Percentiles rank a stretch among this genome's conserved stretches.
Conservation (phyloP, 2,113 vertebrate genomes). For the Polyodon spathula region DNA sequence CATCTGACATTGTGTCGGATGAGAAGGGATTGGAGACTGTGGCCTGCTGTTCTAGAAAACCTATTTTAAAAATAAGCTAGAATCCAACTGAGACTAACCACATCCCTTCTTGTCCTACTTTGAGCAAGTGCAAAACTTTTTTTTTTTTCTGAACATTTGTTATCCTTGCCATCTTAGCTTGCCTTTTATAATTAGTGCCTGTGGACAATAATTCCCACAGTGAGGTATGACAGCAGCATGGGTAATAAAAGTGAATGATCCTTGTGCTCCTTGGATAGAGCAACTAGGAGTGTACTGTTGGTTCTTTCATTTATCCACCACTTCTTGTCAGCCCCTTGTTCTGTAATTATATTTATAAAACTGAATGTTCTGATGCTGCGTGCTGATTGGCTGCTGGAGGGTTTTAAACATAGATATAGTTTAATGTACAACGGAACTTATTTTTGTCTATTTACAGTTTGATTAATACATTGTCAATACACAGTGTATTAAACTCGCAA, state of each 20-base stretch:
- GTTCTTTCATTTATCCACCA: conserved; percentile 21
- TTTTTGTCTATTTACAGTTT: no score
- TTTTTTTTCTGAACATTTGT: conserved; percentile 35
- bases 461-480: no score
- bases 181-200: conserved; percentile 38
- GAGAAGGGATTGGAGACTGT: conserved; percentile 42
- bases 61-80: conserved; percentile 58
- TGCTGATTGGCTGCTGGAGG: no score
- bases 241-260: conserved; percentile 24
- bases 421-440: no score
- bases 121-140: conserved; percentile 30
- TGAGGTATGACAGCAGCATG: conserved; percentile 12
- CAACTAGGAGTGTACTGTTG: conserved; percentile 15
- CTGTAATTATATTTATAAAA: conserved; percentile 22
- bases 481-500: no score
- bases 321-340: conserved; percentile 16
- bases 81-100: conserved; percentile 59
- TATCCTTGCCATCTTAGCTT: conserved; percentile 6
- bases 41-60: conserved; percentile 48
- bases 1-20: conserved; percentile 32
- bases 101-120: conserved; percentile 65
- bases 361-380: no score
- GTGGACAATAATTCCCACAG: conserved; percentile 21
- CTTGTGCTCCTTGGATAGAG: conserved; percentile 17
- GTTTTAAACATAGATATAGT: no score